Conservation (phyloP, 1,140 invertebrate genomes). For the Panulirus ornatus region DNA sequence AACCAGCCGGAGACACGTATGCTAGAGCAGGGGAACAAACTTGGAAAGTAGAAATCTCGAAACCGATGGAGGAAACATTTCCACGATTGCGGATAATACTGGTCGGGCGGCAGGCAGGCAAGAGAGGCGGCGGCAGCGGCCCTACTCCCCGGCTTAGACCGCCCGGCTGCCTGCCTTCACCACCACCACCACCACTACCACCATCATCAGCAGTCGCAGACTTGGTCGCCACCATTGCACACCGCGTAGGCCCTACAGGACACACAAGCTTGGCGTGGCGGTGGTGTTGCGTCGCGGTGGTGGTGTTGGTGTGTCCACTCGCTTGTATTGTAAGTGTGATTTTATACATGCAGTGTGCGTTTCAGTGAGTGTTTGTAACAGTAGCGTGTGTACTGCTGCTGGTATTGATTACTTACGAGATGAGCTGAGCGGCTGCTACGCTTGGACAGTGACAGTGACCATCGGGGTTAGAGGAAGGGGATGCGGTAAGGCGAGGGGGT, state of each 20-base stretch:
- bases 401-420: conserved; percentile 71
- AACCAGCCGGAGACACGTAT: not conserved
- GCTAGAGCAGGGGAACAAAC: not conserved
- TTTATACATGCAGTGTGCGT: conserved; percentile 16
- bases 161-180: conserved; percentile 60
- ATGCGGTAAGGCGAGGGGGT: conserved; percentile 35
- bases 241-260: conserved; percentile 52
- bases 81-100: conserved; percentile 74
- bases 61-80: conserved; percentile 70
- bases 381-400: conserved; percentile 22
- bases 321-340: conserved; percentile 52
- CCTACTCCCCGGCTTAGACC: conserved; percentile 59
- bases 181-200: conserved; percentile 61
- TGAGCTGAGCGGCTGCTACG: conserved; percentile 53
- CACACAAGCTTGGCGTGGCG: conserved; percentile 2
- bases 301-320: conserved; percentile 10
- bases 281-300: conserved; percentile 22
- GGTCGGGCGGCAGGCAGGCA: conserved; percentile 51
- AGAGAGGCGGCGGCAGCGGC: conserved; percentile 34
- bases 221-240: conserved; percentile 69
- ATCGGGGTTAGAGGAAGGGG: conserved; percentile 66
- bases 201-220: conserved; percentile 67
- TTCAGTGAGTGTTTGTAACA: conserved; percentile 1
- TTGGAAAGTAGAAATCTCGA: conserved; percentile 59
- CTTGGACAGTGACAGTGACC: conserved; percentile 73